Conservation (phyloP, 2,888 invertebrate species). For the Coenonympha arcania region DNA sequence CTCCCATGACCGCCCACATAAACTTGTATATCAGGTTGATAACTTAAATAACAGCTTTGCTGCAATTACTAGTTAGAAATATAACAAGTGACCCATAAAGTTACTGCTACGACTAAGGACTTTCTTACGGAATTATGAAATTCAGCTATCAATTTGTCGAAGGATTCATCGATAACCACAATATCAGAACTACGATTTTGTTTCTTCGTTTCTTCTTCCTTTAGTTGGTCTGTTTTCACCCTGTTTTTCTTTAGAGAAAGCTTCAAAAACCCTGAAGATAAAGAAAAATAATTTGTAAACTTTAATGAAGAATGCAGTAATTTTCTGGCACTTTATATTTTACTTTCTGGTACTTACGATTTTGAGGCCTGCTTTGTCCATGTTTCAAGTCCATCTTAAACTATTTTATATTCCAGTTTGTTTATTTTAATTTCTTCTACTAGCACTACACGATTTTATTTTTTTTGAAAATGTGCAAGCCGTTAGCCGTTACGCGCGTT, state of each 20-base stretch:
- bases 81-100: too few species aligned
- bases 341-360: conserved; percentile 39
- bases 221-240: conserved; percentile 35
- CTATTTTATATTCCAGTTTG: background rate
- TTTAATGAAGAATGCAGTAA: too few species aligned
- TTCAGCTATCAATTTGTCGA: conserved; percentile 47
- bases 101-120: too few species aligned
- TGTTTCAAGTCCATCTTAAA: conserved; percentile 43
- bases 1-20: too few species aligned
- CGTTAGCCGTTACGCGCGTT: background rate
- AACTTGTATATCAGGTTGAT: too few species aligned
- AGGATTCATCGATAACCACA: conserved; percentile 58
- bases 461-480: background rate
- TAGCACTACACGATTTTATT: background rate
- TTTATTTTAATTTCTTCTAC: background rate
- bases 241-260: conserved; percentile 59
- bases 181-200: conserved; percentile 48
- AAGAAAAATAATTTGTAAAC: background rate
- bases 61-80: too few species aligned
- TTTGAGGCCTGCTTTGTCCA: conserved; percentile 37
- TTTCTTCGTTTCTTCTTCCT: conserved; percentile 38
- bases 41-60: too few species aligned
- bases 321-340: background rate
- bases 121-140: conserved; percentile 47
- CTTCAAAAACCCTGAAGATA: conserved; percentile 52